Base-by-base conservation (phyloP, 2,888 invertebrate species). In the Torymus tubicola region DNA sequence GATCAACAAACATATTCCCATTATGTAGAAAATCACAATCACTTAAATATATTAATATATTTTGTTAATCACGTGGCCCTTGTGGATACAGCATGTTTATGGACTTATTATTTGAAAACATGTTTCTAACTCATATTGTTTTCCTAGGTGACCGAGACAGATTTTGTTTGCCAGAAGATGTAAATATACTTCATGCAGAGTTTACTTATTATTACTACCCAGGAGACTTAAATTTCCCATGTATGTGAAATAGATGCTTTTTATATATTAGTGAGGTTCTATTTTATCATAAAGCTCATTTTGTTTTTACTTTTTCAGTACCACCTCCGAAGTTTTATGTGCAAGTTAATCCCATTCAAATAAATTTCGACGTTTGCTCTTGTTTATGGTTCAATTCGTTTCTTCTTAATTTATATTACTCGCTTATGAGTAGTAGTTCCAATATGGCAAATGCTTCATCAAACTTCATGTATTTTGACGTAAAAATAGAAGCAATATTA, bases 121-220 rank as follows among this genome's bases (percentile, higher is more conserved):
- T 18, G 11, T 52, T 61, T 13, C 16, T 67, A 42, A 42, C 5
- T 8, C 42, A 8, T 42, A 42, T 42, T 5, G 10, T 42, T 42
- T 42, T 77, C 84, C 81, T 91, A 93, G 96, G 96, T 65, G 95
- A 95, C 88, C 93, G 94, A 87, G 95, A 96, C 87, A 94, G 95
- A 83, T 95, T 96, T 85, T 95, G 95, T 50, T 92, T 98, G 83
- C 99, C 99, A 0, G 95, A 96, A 12, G 98, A 98, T 88, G 95
- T 97, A 85, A 96, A 97, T 18, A 94, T 98, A 50, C 89, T 99
- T n/a, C 99, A 99, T 91, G 96, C 98, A 0, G 99, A 99, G 90
- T 96, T 98, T 84, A 98, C 98, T 0, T 97, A 97, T 89, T 99
- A 97, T 91, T 99, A 99, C 90, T 98, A 98, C 89, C 98, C 98